A percentile compares a stretch with the other conserved stretches of the same genome.
Evolutionary conservation across 2,797 vertebrate species (phyloP).

Genomic region (Buphagus erythrorhynchus): DNA sequence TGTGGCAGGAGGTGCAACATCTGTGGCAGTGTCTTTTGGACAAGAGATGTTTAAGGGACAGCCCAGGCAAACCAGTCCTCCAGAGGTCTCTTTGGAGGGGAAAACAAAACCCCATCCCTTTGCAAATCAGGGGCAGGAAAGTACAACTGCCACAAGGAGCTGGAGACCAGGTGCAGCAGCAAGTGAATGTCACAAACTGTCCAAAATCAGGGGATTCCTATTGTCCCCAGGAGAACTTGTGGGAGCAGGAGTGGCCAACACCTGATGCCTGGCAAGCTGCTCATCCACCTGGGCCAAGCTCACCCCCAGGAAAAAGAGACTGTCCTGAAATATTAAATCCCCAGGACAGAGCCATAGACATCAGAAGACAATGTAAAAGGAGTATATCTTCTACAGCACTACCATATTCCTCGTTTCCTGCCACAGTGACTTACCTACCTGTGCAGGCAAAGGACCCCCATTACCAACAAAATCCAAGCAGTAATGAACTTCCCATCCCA

Average conservation of each 20-base stretch:
- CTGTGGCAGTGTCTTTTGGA: rapidly evolving
- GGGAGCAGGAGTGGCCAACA: not conserved
- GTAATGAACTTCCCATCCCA: not conserved
- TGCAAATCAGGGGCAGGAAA: not conserved
- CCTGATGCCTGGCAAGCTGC: not conserved
- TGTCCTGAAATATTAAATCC: not conserved
- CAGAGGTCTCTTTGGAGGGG: not conserved
- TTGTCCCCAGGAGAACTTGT: not conserved
- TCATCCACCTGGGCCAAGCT: not conserved
- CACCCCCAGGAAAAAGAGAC: not conserved
- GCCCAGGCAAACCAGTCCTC: not conserved
- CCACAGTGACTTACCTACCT: not conserved
- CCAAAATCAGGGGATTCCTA: not conserved
- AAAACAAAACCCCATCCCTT: not conserved
- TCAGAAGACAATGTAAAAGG: not conserved
- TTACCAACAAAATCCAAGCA: not conserved
- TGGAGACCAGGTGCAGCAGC: not conserved
- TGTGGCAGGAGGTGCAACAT: rapidly evolving
- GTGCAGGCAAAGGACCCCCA: not conserved
- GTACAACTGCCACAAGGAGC: not conserved
- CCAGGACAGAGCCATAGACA: not conserved
- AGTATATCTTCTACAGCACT: not conserved
- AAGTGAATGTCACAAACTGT: no score
- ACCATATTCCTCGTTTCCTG: not conserved
- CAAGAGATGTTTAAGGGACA: not conserved